Evolutionary conservation across 2,113 vertebrate genomes (phyloP).

Genomic region (Psittacula cyanocephala): DNA sequence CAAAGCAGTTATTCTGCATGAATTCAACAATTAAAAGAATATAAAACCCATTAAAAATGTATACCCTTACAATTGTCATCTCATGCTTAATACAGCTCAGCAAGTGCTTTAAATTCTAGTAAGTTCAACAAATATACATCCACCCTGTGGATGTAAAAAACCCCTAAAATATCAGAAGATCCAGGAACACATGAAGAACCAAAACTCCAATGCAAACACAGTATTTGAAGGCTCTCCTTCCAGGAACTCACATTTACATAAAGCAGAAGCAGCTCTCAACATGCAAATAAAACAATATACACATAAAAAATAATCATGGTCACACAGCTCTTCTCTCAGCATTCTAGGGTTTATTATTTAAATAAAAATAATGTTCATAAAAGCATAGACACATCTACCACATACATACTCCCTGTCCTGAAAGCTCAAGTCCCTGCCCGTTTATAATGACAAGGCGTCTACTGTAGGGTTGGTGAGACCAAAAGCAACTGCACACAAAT

Average conservation of each 20-base stretch:
- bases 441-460: background rate
- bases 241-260: background rate
- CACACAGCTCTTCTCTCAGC: background rate
- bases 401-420: accelerated
- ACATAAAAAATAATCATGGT: background rate
- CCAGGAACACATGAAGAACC: background rate
- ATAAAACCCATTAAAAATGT: background rate
- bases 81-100: background rate
- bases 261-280: background rate
- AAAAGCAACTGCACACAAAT: background rate
- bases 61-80: background rate
- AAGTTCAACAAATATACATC: conserved; percentile 3
- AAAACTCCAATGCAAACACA: background rate
- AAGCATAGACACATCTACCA: background rate
- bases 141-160: background rate
- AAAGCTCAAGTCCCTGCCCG: background rate
- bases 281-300: background rate
- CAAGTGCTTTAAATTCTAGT: background rate
- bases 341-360: background rate
- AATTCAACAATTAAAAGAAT: conserved; percentile 2
- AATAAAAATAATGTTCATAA: background rate
- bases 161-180: background rate
- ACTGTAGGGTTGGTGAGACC: background rate
- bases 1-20: background rate
- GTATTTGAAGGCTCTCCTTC: background rate